These are phyloP conservation scores for Yoshiicerus persimilis DNA, from an alignment of 1,140 invertebrate genomes.

Conservation along the genomic window DNA sequence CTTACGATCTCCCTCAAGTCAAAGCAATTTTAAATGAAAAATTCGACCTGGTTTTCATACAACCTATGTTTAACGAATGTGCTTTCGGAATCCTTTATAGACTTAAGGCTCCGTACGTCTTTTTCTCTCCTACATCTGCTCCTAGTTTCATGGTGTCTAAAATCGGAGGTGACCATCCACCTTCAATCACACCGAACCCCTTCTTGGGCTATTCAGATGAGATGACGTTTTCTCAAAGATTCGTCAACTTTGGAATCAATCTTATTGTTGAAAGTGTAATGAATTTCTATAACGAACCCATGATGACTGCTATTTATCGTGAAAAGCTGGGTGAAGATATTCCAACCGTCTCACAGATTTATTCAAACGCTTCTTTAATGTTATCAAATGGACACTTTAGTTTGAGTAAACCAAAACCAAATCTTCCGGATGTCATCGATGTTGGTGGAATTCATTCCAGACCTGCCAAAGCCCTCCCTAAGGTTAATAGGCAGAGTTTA, in stretches of 20 bases:
- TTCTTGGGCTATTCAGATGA: neutral
- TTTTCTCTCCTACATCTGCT: neutral
- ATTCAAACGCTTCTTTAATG: constrained; percentile 50
- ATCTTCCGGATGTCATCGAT: constrained; percentile 33
- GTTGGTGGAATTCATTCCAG: constrained; percentile 43
- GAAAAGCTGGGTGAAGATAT: neutral
- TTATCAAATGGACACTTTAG: constrained; percentile 44
- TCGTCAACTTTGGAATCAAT: neutral
- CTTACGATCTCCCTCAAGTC: neutral
- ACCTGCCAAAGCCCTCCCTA: constrained; percentile 32
- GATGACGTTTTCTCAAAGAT: neutral
- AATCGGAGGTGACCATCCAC: neutral
- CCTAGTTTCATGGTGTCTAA: neutral
- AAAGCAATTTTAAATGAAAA: neutral
- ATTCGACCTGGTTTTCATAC: neutral
- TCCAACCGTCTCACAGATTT: constrained; percentile 56
- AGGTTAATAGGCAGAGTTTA: no score
- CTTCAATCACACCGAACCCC: neutral
- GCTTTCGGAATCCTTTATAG: neutral
- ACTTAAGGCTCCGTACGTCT: neutral
- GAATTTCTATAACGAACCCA: neutral
- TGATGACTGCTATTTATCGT: neutral
- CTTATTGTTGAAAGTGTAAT: neutral
- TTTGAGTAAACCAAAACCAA: constrained; percentile 31
- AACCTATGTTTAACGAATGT: neutral